Percentiles rank a stretch among this genome's conserved stretches.
Conservation (phyloP, 2,797 vertebrate genomes). For the Melanotaenia trifasciata region DNA sequence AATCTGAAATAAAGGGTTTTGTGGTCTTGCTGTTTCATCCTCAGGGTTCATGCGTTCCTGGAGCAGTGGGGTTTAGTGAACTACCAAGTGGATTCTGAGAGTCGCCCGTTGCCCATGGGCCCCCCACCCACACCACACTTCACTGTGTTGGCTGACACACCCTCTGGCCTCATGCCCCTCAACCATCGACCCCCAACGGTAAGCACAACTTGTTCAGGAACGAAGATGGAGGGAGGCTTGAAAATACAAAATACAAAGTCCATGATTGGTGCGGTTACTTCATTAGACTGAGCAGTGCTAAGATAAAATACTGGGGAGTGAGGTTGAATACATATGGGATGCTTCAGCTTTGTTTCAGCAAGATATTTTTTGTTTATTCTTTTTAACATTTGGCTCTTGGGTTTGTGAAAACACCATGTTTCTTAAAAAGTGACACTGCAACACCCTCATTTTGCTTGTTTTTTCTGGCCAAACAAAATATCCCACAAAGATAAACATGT, state of each 20-base stretch:
- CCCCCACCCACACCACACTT: constrained; percentile 97
- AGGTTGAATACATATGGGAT: not conserved
- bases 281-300: not conserved
- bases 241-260: not conserved
- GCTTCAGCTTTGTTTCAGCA: not conserved
- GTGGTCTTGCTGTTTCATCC: not conserved
- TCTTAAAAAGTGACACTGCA: not conserved
- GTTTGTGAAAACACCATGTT: not conserved
- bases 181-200: constrained; percentile 94
- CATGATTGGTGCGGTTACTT: not conserved
- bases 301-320: not conserved
- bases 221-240: too few relatives aligned
- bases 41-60: constrained; percentile 94
- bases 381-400: not conserved
- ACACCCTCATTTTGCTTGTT: not conserved
- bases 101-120: constrained; percentile 95
- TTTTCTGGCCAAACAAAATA: not conserved
- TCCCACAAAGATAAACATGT: not conserved
- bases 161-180: constrained; percentile 93
- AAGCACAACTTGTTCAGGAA: constrained; percentile 8
- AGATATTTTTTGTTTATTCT: not conserved
- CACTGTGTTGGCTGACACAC: constrained; percentile 95
- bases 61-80: constrained; percentile 99
- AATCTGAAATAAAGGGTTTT: too few relatives aligned
- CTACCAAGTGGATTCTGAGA: constrained; percentile 96